Conservation (phyloP, 2,888 invertebrate genomes). For the Leptothorax acervorum region DNA sequence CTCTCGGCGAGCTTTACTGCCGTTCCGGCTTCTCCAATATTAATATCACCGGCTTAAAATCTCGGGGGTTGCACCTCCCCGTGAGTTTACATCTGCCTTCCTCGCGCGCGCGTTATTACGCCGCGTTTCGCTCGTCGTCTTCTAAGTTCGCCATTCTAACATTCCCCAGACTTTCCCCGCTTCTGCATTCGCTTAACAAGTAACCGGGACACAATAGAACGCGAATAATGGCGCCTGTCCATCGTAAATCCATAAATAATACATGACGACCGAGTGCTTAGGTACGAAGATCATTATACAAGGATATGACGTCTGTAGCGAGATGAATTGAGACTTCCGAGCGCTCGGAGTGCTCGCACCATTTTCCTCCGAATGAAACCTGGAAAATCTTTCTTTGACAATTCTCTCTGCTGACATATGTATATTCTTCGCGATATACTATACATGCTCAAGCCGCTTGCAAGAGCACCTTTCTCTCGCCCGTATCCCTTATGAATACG, state of each 20-base stretch:
- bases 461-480: conserved; percentile 25
- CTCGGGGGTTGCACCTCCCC: conserved; percentile 17
- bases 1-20: conserved; percentile 38
- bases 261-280: neutral
- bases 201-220: neutral
- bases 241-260: conserved; percentile 13
- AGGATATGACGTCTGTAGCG: neutral
- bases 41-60: conserved; percentile 69
- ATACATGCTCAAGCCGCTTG: neutral
- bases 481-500: conserved; percentile 28
- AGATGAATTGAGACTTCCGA: conserved; percentile 8
- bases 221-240: neutral
- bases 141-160: conserved; percentile 2
- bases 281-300: neutral
- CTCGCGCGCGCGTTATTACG: conserved; percentile 57
- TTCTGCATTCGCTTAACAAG: neutral
- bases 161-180: neutral
- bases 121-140: conserved; percentile 32
- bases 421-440: neutral
- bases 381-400: conserved; percentile 1
- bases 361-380: neutral
- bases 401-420: neutral
- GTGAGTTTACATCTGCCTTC: conserved; percentile 19
- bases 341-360: neutral
- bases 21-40: conserved; percentile 49